Evolutionary conservation across 2,113 vertebrate genomes (phyloP), one percentile per base, ranked within the genome.

Genomic region (Heptranchias perlo): DNA sequence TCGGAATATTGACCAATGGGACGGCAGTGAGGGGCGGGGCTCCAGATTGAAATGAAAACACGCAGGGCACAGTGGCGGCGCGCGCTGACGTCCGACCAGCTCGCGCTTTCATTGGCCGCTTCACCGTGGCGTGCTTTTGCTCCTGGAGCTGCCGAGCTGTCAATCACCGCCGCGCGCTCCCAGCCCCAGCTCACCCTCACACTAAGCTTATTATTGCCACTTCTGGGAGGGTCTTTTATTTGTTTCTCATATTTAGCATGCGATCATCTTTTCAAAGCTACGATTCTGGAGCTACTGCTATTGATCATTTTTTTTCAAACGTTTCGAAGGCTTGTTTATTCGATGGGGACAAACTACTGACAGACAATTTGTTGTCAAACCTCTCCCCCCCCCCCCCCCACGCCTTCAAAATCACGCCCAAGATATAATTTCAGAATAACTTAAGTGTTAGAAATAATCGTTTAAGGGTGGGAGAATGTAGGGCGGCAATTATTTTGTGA

Each of bases 91-190:
- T 52, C 23, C 2, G 44, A 25, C 2, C 8, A 10, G 64, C 62
- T 35, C 94, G 39, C 44, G 23, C 25, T 14, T 25, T 52, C n/a
- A 95, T 69, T 95, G 94, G 94, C 65, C 65, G 3, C 3, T 4
- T 14, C 3, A 4, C 94, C 65, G 44, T 95, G 94, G 94, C 94
- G 94, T 69, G 94, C 94, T 95, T 65, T 64, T 65, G 18, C 62
- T 65, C 2, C 61, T 65, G 21, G 61, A 1, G 89, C 86, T n/a
- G 89, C 31, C 28, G 64, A 69, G 39, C 64, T 95, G 65, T 69
- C 94, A 69, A 73, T 95, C 94, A 95, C 18, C 61, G 28, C 2
- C 92, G 7, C 10, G 61, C 1, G n/a, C 92, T 35, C 62, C 21
- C 87, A 1, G 39, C 78, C 25, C 86, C 13, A 62, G 52, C 61